These are phyloP conservation scores for Benthosema pterotum DNA, from an alignment of 2,797 vertebrate species.

Conservation along the genomic window DNA sequence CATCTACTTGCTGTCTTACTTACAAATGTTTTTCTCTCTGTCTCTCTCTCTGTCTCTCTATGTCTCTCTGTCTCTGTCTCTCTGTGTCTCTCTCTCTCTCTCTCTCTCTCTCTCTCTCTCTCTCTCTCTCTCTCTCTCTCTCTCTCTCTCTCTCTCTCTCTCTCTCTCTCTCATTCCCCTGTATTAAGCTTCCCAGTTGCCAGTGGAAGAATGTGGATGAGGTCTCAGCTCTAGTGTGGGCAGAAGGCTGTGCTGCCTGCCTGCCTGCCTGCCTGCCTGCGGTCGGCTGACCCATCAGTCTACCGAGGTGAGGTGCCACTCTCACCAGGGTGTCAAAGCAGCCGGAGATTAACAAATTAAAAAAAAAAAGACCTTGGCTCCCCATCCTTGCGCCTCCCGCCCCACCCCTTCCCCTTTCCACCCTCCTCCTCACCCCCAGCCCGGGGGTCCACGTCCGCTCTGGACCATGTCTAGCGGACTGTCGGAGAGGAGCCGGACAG, in stretches of 20 bases:
- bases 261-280: conserved; percentile 47
- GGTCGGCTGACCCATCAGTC: conserved; percentile 63
- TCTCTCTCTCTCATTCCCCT: conserved; percentile 56
- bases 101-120: too few species aligned
- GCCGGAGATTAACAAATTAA: conserved; percentile 36
- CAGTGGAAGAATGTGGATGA: conserved; percentile 77
- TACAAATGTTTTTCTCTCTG: conserved; percentile 13
- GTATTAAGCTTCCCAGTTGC: conserved; percentile 74
- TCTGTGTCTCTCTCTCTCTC: conserved; percentile 38
- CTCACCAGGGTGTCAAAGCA: conserved; percentile 61
- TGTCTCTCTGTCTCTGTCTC: conserved; percentile 1
- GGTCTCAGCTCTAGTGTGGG: conserved; percentile 73
- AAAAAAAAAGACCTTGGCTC: conserved; percentile 41
- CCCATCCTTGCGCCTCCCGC: conserved; percentile 34
- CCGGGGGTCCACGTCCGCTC: conserved; percentile 69
- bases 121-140: too few species aligned
- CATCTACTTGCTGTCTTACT: conserved; percentile 14
- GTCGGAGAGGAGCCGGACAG: conserved; percentile 83
- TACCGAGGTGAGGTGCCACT: conserved; percentile 65
- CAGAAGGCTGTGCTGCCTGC: conserved; percentile 74
- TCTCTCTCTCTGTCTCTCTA: too few species aligned
- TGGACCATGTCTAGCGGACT: conserved; percentile 92
- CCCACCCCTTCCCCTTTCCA: conserved; percentile 58
- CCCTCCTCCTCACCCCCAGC: conserved; percentile 69
- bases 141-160: conserved; percentile 25